Conservation (phyloP, 2,888 invertebrate genomes). For the Leucoptera coffeella region DNA sequence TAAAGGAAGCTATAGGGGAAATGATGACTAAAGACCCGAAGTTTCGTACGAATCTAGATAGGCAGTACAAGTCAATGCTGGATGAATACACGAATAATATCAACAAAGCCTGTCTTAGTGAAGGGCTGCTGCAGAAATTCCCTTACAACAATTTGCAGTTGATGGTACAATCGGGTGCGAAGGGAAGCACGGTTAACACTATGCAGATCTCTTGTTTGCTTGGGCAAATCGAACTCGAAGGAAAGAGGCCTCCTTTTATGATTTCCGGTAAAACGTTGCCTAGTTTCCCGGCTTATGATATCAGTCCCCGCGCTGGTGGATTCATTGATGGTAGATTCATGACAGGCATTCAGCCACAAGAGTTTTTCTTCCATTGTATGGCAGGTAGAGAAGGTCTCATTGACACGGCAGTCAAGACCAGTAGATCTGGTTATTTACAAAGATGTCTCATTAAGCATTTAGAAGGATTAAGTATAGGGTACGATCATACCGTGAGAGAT, state of each 20-base stretch:
- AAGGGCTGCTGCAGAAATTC: constrained; percentile 80
- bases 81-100: constrained; percentile 87
- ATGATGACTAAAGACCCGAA: constrained; percentile 66
- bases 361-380: constrained; percentile 99
- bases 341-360: constrained; percentile 97
- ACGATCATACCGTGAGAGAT: constrained; percentile 94
- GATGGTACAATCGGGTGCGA: constrained; percentile 98
- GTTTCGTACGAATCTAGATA: constrained; percentile 73
- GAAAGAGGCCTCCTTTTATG: constrained; percentile 92
- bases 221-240: constrained; percentile 98
- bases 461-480: constrained; percentile 88
- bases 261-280: constrained; percentile 89
- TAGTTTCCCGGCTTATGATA: constrained; percentile 83
- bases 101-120: constrained; percentile 77
- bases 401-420: constrained; percentile 99
- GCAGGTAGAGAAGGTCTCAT: constrained; percentile 98
- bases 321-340: constrained; percentile 95
- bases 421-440: constrained; percentile 95
- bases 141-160: constrained; percentile 95
- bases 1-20: constrained; percentile 64
- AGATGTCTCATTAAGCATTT: constrained; percentile 96
- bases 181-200: constrained; percentile 96
- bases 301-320: constrained; percentile 88
- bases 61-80: constrained; percentile 74
- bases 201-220: constrained; percentile 97